These are phyloP conservation scores for Myopa testacea DNA, from an alignment of 2,888 invertebrate species.

Conservation along the genomic window DNA sequence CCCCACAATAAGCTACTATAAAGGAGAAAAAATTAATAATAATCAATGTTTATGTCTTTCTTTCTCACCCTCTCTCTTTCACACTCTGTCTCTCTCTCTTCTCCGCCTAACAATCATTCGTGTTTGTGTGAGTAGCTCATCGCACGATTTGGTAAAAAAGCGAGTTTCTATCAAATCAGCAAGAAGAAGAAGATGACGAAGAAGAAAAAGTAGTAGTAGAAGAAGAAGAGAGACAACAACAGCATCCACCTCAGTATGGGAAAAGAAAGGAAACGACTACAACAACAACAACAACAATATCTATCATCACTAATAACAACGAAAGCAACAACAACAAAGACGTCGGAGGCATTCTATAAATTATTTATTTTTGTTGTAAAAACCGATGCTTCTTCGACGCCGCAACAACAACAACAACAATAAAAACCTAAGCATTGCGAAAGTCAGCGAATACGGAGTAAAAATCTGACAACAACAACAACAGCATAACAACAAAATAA, in stretches of 20 bases:
- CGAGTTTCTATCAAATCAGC: constrained; percentile 41
- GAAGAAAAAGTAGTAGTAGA: no score
- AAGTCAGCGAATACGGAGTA: background rate
- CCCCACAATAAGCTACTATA: no score
- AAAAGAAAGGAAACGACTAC: constrained; percentile 38
- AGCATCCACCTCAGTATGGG: constrained; percentile 48
- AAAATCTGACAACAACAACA: background rate
- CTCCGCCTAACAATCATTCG: background rate
- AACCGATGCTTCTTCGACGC: background rate
- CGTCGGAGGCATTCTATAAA: background rate
- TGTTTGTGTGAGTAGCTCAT: constrained; percentile 52
- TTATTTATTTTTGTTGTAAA: background rate
- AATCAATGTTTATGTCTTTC: no score
- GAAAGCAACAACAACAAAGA: constrained; percentile 37
- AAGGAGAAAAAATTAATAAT: no score
- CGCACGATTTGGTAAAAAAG: constrained; percentile 60
- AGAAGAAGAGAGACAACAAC: constrained; percentile 46
- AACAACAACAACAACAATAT: constrained; percentile 27
- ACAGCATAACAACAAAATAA: background rate
- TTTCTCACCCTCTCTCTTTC: background rate
- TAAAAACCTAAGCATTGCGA: background rate
- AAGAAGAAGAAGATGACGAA: no score
- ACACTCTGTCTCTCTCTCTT: no score
- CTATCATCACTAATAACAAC: constrained; percentile 14
- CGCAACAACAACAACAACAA: background rate